These are phyloP conservation scores for Stegophylla sp. DNA, from an alignment of 2,888 invertebrate genomes.

Conservation along the genomic window DNA sequence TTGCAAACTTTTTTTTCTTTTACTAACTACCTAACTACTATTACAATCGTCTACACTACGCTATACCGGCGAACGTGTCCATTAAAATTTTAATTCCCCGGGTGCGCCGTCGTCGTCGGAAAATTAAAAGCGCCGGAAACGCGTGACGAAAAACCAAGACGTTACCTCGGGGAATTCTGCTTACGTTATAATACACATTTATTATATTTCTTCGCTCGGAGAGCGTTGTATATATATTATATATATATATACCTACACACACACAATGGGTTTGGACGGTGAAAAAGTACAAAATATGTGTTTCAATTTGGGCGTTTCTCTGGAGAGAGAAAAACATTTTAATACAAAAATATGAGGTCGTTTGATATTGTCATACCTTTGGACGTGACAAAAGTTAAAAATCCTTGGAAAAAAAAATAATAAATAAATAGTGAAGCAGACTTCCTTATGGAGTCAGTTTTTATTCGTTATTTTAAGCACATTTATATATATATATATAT, in stretches of 20 bases:
- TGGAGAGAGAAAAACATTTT: conserved; percentile 5
- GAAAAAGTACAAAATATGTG: conserved; percentile 34
- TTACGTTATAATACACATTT: conserved; percentile 8
- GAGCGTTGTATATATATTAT: background rate
- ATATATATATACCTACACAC: background rate
- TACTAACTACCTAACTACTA: too few relatives aligned
- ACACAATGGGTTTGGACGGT: background rate
- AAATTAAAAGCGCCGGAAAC: conserved; percentile 36
- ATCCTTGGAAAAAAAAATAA: background rate
- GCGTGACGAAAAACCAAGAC: conserved; percentile 28
- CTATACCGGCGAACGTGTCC: background rate
- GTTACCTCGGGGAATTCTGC: conserved; percentile 29
- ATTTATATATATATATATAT: background rate
- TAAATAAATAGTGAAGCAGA: too few relatives aligned
- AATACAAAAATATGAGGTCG: conserved; percentile 36
- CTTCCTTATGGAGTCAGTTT: background rate
- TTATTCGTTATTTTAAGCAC: conserved; percentile 1
- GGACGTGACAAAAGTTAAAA: conserved; percentile 24
- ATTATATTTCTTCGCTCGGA: conserved; percentile 35
- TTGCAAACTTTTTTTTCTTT: too few relatives aligned
- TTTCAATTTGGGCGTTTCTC: conserved; percentile 26
- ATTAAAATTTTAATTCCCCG: conserved; percentile 26
- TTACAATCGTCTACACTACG: too few relatives aligned
- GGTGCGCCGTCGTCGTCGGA: background rate
- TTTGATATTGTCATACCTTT: conserved; percentile 8